Base-by-base conservation (phyloP, 2,888 invertebrate species). In the Heliconius erato region DNA sequence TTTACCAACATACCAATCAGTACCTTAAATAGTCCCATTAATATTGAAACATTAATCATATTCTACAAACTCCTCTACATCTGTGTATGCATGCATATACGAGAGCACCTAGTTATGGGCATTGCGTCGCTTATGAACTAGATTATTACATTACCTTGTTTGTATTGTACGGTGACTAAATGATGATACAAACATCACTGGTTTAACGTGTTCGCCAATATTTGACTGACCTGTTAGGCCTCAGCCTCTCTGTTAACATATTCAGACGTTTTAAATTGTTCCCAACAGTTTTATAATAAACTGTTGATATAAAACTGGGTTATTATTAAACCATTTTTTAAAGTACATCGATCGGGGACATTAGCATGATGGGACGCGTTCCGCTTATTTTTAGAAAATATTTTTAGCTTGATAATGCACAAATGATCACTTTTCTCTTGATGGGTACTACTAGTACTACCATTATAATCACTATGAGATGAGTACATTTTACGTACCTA, bases 171-270 rank as follows among this genome's bases (percentile, higher is more conserved):
- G 80, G 80, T 67, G 49, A 49, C 79, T 82, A 74, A 79, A 74
- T 79, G 54, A 79, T 67, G 74, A 68, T 79, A 79, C 79, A 72
- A 83, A 81, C 79, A 9, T 40, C 40, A 68, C 81, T 77, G 71
- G 68, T 79, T 68, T 65, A 78, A 65, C 82, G 69, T 65, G 69
- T 72, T 67, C 71, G 59, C 82, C 80, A 82, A 84, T 84, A 82
- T 84, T 84, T 84, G 79, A 44, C 35, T 69, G 80, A 79, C 80
- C 80, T 69, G n/a, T n/a, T n/a, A n/a, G 74, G 40, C 80, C 72
- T 78, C 71, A 59, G 67, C 23, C 40, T 23, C 63, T 26, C 68
- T n/a, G 54, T 79, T 81, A 83, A 81, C 79, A 81, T 79, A 81
- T 79, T 81, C 68, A 35, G 80, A 67, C 79, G 80, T 82, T 84